Base-by-base conservation (phyloP, 2,113 vertebrate species). In the Phalacrocorax pelagicus region DNA sequence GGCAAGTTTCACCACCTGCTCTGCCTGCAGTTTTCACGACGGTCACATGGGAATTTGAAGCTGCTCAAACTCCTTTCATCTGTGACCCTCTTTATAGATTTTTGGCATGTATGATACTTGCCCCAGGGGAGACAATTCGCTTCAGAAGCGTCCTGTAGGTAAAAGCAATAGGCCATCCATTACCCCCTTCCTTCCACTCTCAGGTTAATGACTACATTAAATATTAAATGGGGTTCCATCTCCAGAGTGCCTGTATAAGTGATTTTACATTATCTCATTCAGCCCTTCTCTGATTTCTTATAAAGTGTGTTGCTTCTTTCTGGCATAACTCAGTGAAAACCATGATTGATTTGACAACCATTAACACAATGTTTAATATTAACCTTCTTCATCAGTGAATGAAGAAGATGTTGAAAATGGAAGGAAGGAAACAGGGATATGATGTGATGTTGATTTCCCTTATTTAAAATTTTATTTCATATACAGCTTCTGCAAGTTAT, bases 191-290 rank as follows among this genome's bases (percentile, higher is more conserved):
- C 88, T 97, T 87, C 87, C 73, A 87, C 96, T 97, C 95, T 97
- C 94, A 97, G 97, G 98, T 98, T 98, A 98, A 98, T 98, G 97
- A 98, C 98, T 96, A 79, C 95, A 98, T 98, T 98, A 98, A 98
- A 98, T 98, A 98, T 98, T 98, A 97, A 98, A 96, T 0, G 4
- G 85, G 92, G 93, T 98, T 98, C 96, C 49, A 83, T 98, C 98
- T 98, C 96, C 86, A 96, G 96, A 96, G 96, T 97, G 96, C 94
- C 91, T 96, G 47, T 92, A 78, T 98, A 97, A 98, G 98, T 97
- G 97, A 98, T 98, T 98, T 98, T 97, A 97, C 96, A 98, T 98
- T 98, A 98, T 98, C 97, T 98, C 97, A 97, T 98, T 95, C 97
- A 97, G 65, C 51, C 73, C 71, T 88, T 95, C 97, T 98, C 97